These are phyloP conservation scores for Manacus vitellinus DNA, from an alignment of 2,113 vertebrate species.

Conservation along the genomic window DNA sequence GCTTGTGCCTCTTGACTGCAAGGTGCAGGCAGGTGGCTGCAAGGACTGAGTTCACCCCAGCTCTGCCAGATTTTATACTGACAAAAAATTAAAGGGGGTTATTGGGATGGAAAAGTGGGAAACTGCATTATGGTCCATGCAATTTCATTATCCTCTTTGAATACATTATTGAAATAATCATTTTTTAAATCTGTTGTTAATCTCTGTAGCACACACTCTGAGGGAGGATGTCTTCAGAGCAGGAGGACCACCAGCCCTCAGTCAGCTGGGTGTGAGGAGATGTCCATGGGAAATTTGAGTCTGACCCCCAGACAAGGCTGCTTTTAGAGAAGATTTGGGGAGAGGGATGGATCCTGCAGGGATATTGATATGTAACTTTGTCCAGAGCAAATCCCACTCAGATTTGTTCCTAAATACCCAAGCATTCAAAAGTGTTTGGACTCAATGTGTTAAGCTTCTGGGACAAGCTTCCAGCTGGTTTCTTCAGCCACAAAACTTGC, in stretches of 20 bases:
- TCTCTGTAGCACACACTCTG: background rate
- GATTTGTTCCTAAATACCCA: background rate
- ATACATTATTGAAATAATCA: background rate
- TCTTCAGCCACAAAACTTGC: background rate
- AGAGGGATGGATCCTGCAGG: background rate
- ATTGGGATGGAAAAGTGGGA: background rate
- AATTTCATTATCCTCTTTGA: background rate
- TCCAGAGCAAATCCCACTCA: background rate
- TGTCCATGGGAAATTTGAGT: background rate
- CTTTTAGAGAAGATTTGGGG: background rate
- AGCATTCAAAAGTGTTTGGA: background rate
- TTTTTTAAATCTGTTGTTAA: background rate
- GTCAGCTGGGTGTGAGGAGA: background rate
- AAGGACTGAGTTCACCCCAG: background rate
- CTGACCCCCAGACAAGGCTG: background rate
- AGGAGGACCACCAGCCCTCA: background rate
- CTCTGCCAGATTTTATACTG: accelerated
- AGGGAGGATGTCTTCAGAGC: background rate
- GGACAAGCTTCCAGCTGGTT: background rate
- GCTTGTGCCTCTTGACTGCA: background rate
- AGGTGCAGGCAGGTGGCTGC: background rate
- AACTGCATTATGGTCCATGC: background rate
- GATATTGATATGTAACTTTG: background rate
- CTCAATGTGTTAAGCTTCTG: accelerated
- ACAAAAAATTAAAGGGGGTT: background rate